These are phyloP conservation scores for Notolepis coatsorum DNA, from an alignment of 2,797 vertebrate genomes.

Conservation along the genomic window DNA sequence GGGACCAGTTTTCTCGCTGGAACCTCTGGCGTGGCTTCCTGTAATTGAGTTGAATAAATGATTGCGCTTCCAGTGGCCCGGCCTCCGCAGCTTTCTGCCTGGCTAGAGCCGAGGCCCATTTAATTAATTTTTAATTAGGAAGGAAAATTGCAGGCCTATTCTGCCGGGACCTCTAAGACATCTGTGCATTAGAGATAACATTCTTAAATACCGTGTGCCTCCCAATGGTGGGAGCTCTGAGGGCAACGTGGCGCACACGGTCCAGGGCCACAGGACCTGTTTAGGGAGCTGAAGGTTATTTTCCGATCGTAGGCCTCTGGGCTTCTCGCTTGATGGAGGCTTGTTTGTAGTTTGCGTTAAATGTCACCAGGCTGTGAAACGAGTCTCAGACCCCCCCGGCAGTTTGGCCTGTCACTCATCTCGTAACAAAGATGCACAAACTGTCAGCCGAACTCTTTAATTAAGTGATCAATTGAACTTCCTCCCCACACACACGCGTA, in stretches of 20 bases:
- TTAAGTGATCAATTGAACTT: slow-evolving; percentile 65
- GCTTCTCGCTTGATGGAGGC: slow-evolving; percentile 19
- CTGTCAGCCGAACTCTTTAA: slow-evolving; percentile 52
- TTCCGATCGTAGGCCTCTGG: slow-evolving; percentile 15
- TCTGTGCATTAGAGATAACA: slow-evolving; percentile 85
- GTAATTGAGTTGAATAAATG: slow-evolving; percentile 84
- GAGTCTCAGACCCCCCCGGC: slow-evolving; percentile 19
- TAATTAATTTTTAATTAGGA: slow-evolving; percentile 87
- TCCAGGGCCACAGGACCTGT: slow-evolving; percentile 37
- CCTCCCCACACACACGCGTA: too few relatives aligned
- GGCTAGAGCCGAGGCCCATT: slow-evolving; percentile 77
- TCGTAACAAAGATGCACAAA: slow-evolving; percentile 47
- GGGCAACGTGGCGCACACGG: slow-evolving; percentile 44
- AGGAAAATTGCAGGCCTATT: slow-evolving; percentile 80
- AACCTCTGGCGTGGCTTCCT: slow-evolving; percentile 64
- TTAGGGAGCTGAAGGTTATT: slow-evolving; percentile 30
- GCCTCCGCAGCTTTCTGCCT: slow-evolving; percentile 79
- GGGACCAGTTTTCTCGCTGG: slow-evolving; percentile 26
- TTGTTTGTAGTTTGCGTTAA: slow-evolving; percentile 42
- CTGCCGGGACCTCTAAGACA: slow-evolving; percentile 82
- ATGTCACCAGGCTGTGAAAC: slow-evolving; percentile 40
- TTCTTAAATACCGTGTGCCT: slow-evolving; percentile 81
- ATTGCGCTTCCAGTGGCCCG: slow-evolving; percentile 74
- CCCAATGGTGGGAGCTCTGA: slow-evolving; percentile 64
- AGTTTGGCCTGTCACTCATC: slow-evolving; percentile 53